phyloP scores from a whole-genome alignment of 2,888 invertebrate genomes.

The Andrena dorsata region DNA sequence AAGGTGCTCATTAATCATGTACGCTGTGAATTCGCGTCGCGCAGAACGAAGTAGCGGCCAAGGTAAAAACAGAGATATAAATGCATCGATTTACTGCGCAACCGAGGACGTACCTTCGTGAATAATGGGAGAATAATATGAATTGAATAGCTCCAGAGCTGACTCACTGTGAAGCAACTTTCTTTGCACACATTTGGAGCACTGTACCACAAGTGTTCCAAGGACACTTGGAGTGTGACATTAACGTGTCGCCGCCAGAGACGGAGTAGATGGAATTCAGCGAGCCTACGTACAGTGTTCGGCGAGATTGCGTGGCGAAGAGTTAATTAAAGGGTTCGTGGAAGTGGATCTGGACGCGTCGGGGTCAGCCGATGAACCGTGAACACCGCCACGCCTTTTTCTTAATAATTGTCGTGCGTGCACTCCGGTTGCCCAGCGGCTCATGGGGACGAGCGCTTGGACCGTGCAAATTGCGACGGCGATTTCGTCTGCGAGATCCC shows the following conservation, averaged over 20 bases:
- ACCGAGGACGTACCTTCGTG: neutral
- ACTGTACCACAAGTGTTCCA: too few species aligned
- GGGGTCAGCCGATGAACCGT: slow-evolving; percentile 72
- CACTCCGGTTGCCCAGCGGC: slow-evolving; percentile 32
- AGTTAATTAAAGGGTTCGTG: slow-evolving; percentile 73
- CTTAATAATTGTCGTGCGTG: slow-evolving; percentile 65
- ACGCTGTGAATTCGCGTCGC: slow-evolving; percentile 52
- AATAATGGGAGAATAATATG: neutral
- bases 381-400: slow-evolving; percentile 63
- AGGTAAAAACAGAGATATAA: slow-evolving; percentile 40
- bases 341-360: slow-evolving; percentile 57
- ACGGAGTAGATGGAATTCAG: slow-evolving; percentile 38
- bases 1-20: slow-evolving; percentile 62
- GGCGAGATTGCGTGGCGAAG: slow-evolving; percentile 61
- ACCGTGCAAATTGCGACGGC: slow-evolving; percentile 46
- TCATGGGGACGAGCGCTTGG: slow-evolving; percentile 28
- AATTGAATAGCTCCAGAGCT: neutral
- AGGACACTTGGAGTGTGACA: too few species aligned
- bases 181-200: too few species aligned
- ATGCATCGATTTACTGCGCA: slow-evolving; percentile 18
- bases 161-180: too few species aligned
- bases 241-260: too few species aligned
- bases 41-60: slow-evolving; percentile 1
- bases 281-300: slow-evolving; percentile 37
- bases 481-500: slow-evolving; percentile 59